Base-by-base conservation (phyloP, 2,113 vertebrate genomes). In the Glaucidium brasilianum region DNA sequence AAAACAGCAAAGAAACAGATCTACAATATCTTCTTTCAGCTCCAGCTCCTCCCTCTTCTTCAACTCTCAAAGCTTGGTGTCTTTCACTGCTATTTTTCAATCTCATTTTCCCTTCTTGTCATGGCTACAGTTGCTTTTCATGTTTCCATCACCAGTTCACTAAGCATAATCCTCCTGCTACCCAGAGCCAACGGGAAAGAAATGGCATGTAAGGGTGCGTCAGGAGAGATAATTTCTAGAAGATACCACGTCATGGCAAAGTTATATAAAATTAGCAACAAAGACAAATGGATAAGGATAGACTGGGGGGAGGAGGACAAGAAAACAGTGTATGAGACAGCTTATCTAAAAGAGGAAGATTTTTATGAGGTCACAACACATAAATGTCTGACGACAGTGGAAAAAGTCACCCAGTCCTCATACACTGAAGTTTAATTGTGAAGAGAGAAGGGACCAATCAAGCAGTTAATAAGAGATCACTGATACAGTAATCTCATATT, bases 161-260 rank as follows among this genome's bases (percentile, higher is more conserved):
- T 56, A 56, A 59, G 34, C 56, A 71, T 10, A 23, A 71, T 8
- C 55, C 80, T 53, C 25, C 83, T 52, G 30, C 27, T 59, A 64
- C 35, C 13, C 67, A 67, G n/a, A 85, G 29, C 21, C 69, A 82
- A 35, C 1, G 2, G 63, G 22, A 92, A 86, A 82, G 16, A 72
- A 76, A 81, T 5, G 23, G 16, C 56, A 64, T 0, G 0, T 15
- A 37, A 23, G 16, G 69, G 30, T 4, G 23, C 3, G 14, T 15
- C 71, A n/a, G 32, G 30, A 80, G 25, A 83, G 55, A 59, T 8
- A 49, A 77, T 26, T 55, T 81, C 88, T 50, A 55, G 45, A 74
- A 81, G 81, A 67, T 12, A 32, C 4, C 47, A 27, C 0, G 0
- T 74, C 56, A 67, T 11, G 3, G 69, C 60, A 78, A 73, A 86